A percentile compares a stretch with the other conserved stretches of the same genome.
These are phyloP conservation scores for Saxicola maurus DNA, from an alignment of 2,797 vertebrate species.

Conservation along the genomic window DNA sequence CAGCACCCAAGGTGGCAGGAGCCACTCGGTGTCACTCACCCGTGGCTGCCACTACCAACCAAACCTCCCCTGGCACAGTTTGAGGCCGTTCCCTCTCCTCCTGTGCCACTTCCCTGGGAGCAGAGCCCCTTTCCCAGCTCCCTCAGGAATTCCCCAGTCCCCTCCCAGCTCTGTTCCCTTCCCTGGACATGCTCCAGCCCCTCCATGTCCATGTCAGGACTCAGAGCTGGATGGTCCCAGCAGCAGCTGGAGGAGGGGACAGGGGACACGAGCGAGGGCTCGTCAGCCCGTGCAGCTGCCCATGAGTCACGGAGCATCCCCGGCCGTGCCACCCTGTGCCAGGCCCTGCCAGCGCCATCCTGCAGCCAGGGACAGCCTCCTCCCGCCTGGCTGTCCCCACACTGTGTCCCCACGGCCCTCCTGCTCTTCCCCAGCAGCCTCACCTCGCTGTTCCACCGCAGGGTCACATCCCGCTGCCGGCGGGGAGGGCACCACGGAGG, in stretches of 20 bases:
- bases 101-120: not conserved
- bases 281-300: not conserved
- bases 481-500: conserved; percentile 13
- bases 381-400: accelerated
- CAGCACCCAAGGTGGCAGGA: not conserved
- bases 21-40: accelerated
- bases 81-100: accelerated
- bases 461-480: conserved; percentile 52
- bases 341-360: not conserved
- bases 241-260: not conserved
- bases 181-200: not conserved
- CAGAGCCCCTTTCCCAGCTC: not conserved
- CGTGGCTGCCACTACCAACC: accelerated
- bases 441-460: conserved; percentile 69
- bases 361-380: not conserved
- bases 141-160: no score
- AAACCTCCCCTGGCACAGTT: accelerated
- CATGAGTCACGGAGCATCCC: not conserved
- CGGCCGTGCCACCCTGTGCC: not conserved
- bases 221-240: not conserved
- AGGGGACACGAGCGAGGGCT: not conserved
- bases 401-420: not conserved
- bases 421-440: not conserved
- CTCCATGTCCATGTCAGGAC: accelerated
- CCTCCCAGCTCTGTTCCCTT: not conserved